A percentile compares a stretch with the other conserved stretches of the same genome.
phyloP scores from a whole-genome alignment of 1,140 invertebrate species.

The Thaumatotibia leucotreta region DNA sequence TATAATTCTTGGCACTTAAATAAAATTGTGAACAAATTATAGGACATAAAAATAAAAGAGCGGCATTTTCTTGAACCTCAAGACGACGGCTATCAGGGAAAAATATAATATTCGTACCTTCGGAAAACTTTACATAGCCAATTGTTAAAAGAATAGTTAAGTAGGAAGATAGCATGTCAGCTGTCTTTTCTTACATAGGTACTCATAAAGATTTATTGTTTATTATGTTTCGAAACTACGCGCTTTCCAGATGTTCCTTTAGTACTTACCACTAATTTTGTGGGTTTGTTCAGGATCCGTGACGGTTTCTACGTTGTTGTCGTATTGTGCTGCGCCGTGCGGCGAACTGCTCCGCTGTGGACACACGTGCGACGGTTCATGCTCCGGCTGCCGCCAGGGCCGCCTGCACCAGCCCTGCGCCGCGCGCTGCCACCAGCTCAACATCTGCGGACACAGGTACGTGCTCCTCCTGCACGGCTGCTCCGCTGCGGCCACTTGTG shows the following conservation, averaged over 20 bases:
- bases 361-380: slow-evolving; percentile 79
- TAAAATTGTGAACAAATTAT: too few species aligned
- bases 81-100: too few species aligned
- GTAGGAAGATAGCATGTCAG: too few species aligned
- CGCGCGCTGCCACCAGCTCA: slow-evolving; percentile 76
- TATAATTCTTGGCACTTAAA: too few species aligned
- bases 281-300: not conserved
- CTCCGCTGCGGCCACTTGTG: not conserved
- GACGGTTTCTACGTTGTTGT: slow-evolving; percentile 23
- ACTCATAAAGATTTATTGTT: slow-evolving; percentile 5
- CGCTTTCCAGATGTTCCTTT: not conserved
- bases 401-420: slow-evolving; percentile 80
- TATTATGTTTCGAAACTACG: not conserved
- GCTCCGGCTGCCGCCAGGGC: slow-evolving; percentile 78
- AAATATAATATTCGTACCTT: too few species aligned
- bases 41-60: too few species aligned
- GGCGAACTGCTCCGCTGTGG: slow-evolving; percentile 70
- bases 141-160: too few species aligned
- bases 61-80: too few species aligned
- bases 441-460: slow-evolving; percentile 84
- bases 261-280: not conserved
- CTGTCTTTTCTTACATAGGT: too few species aligned
- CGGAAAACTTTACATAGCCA: too few species aligned
- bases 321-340: slow-evolving; percentile 72
- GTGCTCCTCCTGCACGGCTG: too few species aligned